These are phyloP conservation scores for Bombus pyrosoma DNA, from an alignment of 1,140 invertebrate species.

Conservation along the genomic window DNA sequence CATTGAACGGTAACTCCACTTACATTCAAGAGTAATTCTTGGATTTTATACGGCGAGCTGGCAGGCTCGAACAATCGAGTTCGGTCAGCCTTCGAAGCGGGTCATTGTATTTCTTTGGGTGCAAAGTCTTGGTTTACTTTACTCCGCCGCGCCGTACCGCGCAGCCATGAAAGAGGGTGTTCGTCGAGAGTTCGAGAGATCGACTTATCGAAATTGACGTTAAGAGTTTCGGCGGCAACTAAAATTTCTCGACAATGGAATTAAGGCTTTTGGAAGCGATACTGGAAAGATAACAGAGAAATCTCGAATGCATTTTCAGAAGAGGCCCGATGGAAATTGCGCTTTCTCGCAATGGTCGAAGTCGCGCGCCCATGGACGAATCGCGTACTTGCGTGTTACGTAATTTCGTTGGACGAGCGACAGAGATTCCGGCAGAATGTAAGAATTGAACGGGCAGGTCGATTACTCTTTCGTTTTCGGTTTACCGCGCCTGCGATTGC, in stretches of 20 bases:
- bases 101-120: slow-evolving; percentile 8
- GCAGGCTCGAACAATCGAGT: slow-evolving; percentile 25
- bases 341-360: too few species aligned
- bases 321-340: too few species aligned
- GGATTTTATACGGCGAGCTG: slow-evolving; percentile 7
- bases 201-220: slow-evolving; percentile 33
- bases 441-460: neutral
- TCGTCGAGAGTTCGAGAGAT: neutral
- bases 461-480: slow-evolving; percentile 26
- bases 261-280: neutral
- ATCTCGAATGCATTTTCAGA: too few species aligned
- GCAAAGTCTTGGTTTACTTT: slow-evolving; percentile 34
- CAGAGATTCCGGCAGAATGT: neutral
- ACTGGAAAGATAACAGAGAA: too few species aligned
- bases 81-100: slow-evolving; percentile 9
- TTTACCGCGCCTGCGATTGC: slow-evolving; percentile 13
- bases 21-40: slow-evolving; percentile 42
- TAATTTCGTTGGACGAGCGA: neutral
- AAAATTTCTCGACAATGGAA: neutral
- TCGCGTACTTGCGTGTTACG: neutral
- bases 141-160: neutral
- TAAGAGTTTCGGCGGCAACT: neutral
- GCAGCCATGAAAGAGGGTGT: neutral
- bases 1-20: slow-evolving; percentile 34
- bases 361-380: neutral